Evolutionary conservation across 1,140 invertebrate genomes (phyloP), one percentile per base, ranked within the genome.

Genomic region (Dolichoris vasculosae): DNA sequence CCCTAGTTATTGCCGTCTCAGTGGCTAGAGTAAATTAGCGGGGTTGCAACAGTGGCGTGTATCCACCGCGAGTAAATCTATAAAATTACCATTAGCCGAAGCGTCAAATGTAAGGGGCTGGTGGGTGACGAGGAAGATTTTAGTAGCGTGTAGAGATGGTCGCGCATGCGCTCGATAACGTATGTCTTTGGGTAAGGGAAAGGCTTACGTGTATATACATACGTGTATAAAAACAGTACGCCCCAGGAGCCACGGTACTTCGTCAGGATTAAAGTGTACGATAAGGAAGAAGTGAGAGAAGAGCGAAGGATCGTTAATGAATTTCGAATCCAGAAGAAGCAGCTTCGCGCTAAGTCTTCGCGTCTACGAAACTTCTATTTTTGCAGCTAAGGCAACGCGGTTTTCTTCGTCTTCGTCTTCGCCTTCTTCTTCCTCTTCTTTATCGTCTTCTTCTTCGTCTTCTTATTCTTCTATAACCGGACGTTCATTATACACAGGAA

Each of bases 41-140:
- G 43, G 55, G 26, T 71, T 43, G 63, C 13, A 40, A 80, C 15
- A 51, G 80, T 46, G 80, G n/a, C 26, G 82, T 76, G 82, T 77
- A 46, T 76, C 32, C 51, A 20, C 71, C 30, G 35, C 35, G 73
- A 46, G 76, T 38, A 51, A 59, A 63, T 84, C 75, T 84, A 84
- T 79, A 84, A 79, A 84, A 84, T 84, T 71, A 79, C 48, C 83
- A 84, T 84, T 84, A 84, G 32, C 76, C 30, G 55, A 43, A 35
- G 40, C 82, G 20, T 78, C 55, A 51, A 78, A 55, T 83, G 40
- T 46, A 75, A 43, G 71, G n/a, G 7, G 73, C 35, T 67, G 15
- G 71, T 6, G 0, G 51, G 20, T 55, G 51, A 26, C 55, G 55
- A 59, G 9, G 55, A 59, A 59, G 55, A 59, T 59, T 26, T 59